Percentiles rank a stretch among this genome's conserved stretches.
These are phyloP conservation scores for Cuculus canorus DNA, from an alignment of 2,797 vertebrate genomes.

Conservation along the genomic window DNA sequence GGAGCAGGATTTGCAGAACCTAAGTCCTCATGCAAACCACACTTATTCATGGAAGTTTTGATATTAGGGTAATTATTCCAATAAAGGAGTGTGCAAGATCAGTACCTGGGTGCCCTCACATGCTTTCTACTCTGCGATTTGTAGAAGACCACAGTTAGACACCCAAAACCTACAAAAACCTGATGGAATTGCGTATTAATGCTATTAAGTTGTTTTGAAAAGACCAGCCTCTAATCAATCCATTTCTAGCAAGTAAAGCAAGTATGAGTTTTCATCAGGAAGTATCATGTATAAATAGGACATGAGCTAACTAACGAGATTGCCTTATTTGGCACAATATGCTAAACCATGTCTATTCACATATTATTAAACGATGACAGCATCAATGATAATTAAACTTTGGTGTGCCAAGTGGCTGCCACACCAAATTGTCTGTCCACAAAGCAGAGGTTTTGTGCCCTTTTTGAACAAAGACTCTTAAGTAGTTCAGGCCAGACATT, in stretches of 20 bases:
- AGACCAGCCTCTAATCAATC: background rate
- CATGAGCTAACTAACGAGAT: constrained; percentile 38
- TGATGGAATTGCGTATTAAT: background rate
- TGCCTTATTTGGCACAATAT: constrained; percentile 7
- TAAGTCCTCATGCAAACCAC: background rate
- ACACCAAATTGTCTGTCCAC: background rate
- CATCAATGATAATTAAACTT: constrained; percentile 30
- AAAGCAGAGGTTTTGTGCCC: background rate
- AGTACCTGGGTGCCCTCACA: background rate
- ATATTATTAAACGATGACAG: constrained; percentile 1
- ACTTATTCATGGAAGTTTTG: background rate
- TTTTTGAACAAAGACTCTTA: background rate
- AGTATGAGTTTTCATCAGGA: constrained; percentile 17
- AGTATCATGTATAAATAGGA: constrained; percentile 47
- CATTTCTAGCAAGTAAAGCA: background rate
- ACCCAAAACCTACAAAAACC: background rate
- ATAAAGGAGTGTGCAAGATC: background rate
- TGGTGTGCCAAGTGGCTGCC: background rate
- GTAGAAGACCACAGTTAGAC: background rate
- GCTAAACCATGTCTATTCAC: constrained; percentile 13
- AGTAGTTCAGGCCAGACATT: constrained; percentile 7
- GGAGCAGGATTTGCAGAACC: background rate
- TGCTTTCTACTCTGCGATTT: background rate
- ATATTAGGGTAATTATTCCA: background rate
- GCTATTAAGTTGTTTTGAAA: background rate